A percentile compares a stretch with the other conserved stretches of the same genome.
These are phyloP conservation scores for Sparus aurata DNA, from an alignment of 2,797 vertebrate genomes.

Conservation along the genomic window DNA sequence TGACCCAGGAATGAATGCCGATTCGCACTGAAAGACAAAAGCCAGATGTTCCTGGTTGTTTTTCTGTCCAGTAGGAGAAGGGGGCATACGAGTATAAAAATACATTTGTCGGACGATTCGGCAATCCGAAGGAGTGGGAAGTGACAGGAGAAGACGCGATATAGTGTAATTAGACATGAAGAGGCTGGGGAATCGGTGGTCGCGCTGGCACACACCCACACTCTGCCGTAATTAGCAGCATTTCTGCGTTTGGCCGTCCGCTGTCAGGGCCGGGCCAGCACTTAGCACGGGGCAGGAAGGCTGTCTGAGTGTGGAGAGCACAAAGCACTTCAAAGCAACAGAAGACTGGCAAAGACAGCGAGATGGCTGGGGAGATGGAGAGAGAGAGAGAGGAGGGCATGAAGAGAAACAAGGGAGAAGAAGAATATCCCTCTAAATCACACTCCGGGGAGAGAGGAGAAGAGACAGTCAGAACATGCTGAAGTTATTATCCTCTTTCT, in stretches of 20 bases:
- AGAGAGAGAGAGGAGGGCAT: constrained; percentile 46
- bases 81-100: too few species aligned
- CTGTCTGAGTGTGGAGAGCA: constrained; percentile 68
- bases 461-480: constrained; percentile 25
- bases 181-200: constrained; percentile 21
- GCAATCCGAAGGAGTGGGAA: constrained; percentile 1
- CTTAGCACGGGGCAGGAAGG: constrained; percentile 46
- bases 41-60: too few species aligned
- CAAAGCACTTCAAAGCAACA: constrained; percentile 79
- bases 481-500: constrained; percentile 40
- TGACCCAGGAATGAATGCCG: not conserved
- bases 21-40: too few species aligned
- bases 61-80: too few species aligned
- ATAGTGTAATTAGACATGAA: constrained; percentile 25
- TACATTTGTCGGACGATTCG: not conserved
- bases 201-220: constrained; percentile 1
- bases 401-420: constrained; percentile 38
- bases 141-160: constrained; percentile 15
- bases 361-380: constrained; percentile 71
- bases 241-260: constrained; percentile 30
- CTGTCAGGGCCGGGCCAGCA: constrained; percentile 29
- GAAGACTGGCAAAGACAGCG: constrained; percentile 70
- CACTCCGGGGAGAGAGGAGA: constrained; percentile 30
- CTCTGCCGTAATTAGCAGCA: constrained; percentile 52
- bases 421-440: constrained; percentile 48